phyloP scores from a whole-genome alignment of 2,888 invertebrate species.

The Limnephilus marmoratus region DNA sequence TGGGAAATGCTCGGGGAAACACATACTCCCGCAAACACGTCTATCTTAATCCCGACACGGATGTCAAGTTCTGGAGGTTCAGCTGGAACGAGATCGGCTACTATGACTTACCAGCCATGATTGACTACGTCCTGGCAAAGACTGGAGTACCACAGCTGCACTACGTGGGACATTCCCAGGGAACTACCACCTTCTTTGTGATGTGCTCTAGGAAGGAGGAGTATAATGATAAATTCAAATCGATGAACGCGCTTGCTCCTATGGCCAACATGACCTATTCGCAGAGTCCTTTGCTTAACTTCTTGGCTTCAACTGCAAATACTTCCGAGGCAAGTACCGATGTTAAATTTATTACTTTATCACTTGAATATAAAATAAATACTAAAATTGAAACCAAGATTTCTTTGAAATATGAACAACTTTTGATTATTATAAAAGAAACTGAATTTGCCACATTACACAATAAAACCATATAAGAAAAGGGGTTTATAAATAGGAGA shows the following conservation, averaged over 20 bases:
- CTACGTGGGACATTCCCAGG: constrained; percentile 90
- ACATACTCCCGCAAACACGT: constrained; percentile 80
- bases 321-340: constrained; percentile 73
- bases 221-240: constrained; percentile 77
- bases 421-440: too few species aligned
- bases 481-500: too few species aligned
- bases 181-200: constrained; percentile 79
- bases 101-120: constrained; percentile 87
- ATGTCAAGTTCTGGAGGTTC: constrained; percentile 80
- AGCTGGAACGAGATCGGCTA: constrained; percentile 91
- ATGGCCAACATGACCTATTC: constrained; percentile 77
- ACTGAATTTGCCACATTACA: too few species aligned
- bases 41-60: constrained; percentile 72
- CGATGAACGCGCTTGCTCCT: constrained; percentile 79
- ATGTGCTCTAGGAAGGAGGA: constrained; percentile 77
- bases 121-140: constrained; percentile 82
- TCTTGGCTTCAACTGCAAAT: constrained; percentile 73
- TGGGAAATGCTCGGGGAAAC: constrained; percentile 89
- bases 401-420: too few species aligned
- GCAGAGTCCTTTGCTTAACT: constrained; percentile 74
- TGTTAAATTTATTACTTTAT: too few species aligned
- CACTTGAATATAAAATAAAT: too few species aligned
- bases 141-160: constrained; percentile 81
- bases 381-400: too few species aligned
- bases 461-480: too few species aligned